A percentile compares a stretch with the other conserved stretches of the same genome.
phyloP scores from a whole-genome alignment of 2,113 vertebrate genomes.

The Himantopus leucocephalus region DNA sequence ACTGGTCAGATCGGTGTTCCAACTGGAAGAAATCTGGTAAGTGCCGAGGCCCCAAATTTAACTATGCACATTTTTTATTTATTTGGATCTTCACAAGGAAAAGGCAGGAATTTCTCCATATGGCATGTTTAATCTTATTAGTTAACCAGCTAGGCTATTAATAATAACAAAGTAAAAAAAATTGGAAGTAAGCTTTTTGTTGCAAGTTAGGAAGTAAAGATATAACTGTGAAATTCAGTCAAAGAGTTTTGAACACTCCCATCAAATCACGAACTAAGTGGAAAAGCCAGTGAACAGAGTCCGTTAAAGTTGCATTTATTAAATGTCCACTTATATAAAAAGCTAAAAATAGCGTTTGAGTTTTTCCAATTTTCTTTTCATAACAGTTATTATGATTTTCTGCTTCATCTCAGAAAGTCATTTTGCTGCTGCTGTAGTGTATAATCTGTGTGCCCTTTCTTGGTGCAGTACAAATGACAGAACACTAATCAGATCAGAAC shows the following conservation, averaged over 20 bases:
- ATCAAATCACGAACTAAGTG: neutral
- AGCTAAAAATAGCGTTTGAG: constrained; percentile 62
- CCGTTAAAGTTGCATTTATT: constrained; percentile 54
- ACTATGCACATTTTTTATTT: neutral
- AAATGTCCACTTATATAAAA: constrained; percentile 65
- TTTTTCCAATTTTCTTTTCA: constrained; percentile 62
- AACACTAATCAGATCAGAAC: constrained; percentile 47
- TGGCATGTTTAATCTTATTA: constrained; percentile 8
- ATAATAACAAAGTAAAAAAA: constrained; percentile 1
- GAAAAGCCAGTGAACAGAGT: constrained; percentile 54
- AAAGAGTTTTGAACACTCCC: neutral
- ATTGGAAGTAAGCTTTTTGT: neutral
- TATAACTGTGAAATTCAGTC: neutral
- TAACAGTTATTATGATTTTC: constrained; percentile 67
- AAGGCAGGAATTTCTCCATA: constrained; percentile 37
- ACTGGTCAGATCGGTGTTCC: neutral
- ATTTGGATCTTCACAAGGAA: constrained; percentile 19
- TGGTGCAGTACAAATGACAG: constrained; percentile 38
- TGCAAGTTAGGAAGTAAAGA: constrained; percentile 35
- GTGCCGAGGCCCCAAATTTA: neutral
- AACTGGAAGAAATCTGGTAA: neutral
- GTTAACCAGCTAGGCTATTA: neutral
- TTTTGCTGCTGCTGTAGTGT: constrained; percentile 53
- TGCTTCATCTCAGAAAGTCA: constrained; percentile 66
- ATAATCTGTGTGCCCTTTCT: constrained; percentile 57